Evolutionary conservation across 2,888 invertebrate species (phyloP), one percentile per base, ranked within the genome.

Genomic region (Agrenia bidenticulata): DNA sequence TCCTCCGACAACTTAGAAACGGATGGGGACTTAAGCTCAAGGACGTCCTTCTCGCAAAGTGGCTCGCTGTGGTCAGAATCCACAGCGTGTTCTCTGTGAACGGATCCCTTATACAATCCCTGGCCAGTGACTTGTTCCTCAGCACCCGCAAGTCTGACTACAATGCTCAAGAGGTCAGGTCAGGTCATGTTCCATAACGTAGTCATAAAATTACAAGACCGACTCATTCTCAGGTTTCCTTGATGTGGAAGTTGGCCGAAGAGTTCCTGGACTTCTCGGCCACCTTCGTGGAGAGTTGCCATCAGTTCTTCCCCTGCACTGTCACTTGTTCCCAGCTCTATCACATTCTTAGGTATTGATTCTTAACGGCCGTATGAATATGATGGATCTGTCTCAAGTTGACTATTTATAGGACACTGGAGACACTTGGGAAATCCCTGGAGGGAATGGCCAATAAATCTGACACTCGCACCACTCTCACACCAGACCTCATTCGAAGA

Each of bases 31-130:
- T 70, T 0, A 67, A 61, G 21, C 59, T 66, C 9, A 70, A 70
- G 37, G 69, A 70, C 45, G 64, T 70, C 56, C 66, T 70, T 19
- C 27, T 70, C n/a, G 64, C 69, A 13, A 70, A 67, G 37, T 70
- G 66, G 69, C 58, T 58, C n/a, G 69, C 63, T 4, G 64, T 66
- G 42, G 60, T 64, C 5, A 26, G 24, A 13, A 54, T 70, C 9
- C 66, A 70, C 19, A 17, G 39, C 15, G 64, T 70, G 15, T 70
- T 67, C 24, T 64, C 66, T 9, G 27, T 70, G 26, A 70, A 64
- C 53, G 64, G 66, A n/a, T n/a, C n/a, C n/a, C n/a, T n/a, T n/a
- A n/a, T n/a, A n/a, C n/a, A n/a, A n/a, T n/a, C n/a, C n/a, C n/a
- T n/a, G n/a, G n/a, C n/a, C n/a, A n/a, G n/a, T n/a, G n/a, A n/a